Evolutionary conservation across 1,140 invertebrate genomes (phyloP).

Genomic region (Adelges cooleyi): DNA sequence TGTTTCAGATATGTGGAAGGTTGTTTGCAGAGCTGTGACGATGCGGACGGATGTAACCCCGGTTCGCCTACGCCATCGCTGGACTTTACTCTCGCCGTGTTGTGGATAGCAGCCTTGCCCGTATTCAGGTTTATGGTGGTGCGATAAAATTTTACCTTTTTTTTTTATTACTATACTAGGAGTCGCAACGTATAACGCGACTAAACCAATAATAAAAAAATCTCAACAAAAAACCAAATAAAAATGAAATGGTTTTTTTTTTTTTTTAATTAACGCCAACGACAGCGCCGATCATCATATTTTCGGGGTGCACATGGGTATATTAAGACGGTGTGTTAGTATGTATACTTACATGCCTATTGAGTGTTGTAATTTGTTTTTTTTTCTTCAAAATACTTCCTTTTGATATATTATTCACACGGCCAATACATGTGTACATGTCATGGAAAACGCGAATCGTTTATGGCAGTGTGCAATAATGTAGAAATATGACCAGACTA

Average conservation of each 20-base stretch:
- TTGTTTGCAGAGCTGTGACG: constrained; percentile 76
- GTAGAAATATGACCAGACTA: background rate
- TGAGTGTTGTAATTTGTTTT: too few species aligned
- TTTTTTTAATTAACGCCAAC: too few species aligned
- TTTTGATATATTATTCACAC: too few species aligned
- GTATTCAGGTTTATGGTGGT: background rate
- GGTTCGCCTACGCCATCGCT: background rate
- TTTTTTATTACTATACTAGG: too few species aligned
- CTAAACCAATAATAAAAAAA: background rate
- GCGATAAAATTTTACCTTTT: too few species aligned
- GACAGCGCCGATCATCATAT: too few species aligned
- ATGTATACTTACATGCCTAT: too few species aligned
- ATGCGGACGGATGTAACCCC: constrained; percentile 70
- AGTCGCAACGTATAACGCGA: too few species aligned
- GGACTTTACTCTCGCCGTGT: background rate
- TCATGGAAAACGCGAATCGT: background rate
- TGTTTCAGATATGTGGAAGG: constrained; percentile 69
- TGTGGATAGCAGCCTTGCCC: background rate
- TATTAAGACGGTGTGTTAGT: too few species aligned
- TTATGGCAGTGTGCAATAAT: background rate
- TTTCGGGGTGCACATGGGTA: too few species aligned
- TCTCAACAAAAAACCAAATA: background rate
- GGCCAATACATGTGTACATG: background rate
- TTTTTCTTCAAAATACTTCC: too few species aligned
- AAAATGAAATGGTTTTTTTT: background rate